Evolutionary conservation across 2,113 vertebrate genomes (phyloP), one percentile per base, ranked within the genome.

Genomic region (Pituophis catenifer): DNA sequence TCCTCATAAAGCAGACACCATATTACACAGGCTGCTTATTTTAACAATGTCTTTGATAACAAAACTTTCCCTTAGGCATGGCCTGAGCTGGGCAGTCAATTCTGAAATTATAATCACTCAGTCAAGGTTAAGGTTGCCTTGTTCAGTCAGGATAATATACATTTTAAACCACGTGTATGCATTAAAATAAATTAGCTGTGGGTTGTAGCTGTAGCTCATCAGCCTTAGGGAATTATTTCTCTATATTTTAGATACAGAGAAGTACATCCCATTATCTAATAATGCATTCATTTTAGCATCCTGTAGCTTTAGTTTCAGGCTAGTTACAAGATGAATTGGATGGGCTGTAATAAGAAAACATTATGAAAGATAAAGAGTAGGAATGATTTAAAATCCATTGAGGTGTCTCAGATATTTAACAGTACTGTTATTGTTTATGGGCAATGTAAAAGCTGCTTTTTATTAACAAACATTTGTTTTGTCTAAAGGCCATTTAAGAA

Each of bases 51-150:
- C 3, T 94, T 96, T 94, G 92, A 93, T 95, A 93, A 33, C 85
- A 59, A 94, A 90, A 92, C 8, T 91, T 81, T 95, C 91, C 81
- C 92, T 38, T 26, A 95, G 92, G 93, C 85, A 91, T 59, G 85
- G 94, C 94, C 94, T 15, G 94, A 94, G 90, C 91, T 91, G 94
- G 93, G 93, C 93, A 97, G 91, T 92, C 92, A 95, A 65, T 95
- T 96, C 93, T 92, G 90, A 95, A 96, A 93, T 96, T 91, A 88
- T 93, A 95, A 95, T 94, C 95, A 96, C 92, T 92, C 92, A 94
- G 90, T 95, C 91, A 94, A 95, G 91, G 94, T 97, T 94, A 95
- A 95, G 92, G 91, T 93, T 95, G 93, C 58, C 89, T 90, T 87
- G n/a, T 86, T 93, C 75, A 93, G 44, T 23, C 48, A 90, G 89